Base-by-base conservation (phyloP, 2,888 invertebrate species). In the Cyclophora punctaria region DNA sequence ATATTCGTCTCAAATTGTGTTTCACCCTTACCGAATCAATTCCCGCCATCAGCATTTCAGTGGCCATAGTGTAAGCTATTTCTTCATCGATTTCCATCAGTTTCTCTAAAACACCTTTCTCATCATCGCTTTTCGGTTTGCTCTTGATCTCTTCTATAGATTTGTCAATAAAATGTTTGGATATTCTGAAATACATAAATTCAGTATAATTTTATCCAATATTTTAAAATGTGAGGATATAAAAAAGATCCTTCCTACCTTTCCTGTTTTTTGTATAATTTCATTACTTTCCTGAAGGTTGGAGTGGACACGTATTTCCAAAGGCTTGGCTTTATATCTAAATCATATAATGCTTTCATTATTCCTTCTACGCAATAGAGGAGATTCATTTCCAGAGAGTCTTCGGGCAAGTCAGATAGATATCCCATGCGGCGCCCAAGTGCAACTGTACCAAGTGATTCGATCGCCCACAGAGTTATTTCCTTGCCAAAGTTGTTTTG, bases 11-110 rank as follows among this genome's bases (percentile, higher is more conserved):
- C 4, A 37, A 37, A 37, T 37, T 37, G 1, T 37, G 5, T 37
- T 37, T 37, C 1, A 5, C 5, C 4, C 59, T 80, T 75, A 94
- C 93, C 54, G 93, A 93, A 73, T 93, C 93, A 6, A 92, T 86
- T 46, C 93, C 93, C 34, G 92, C 93, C 45, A 90, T 83, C 42
- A 93, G 64, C 90, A 93, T 90, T 60, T 94, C 93, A 56, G 90
- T 76, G 1, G 92, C 91, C 90, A 93, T 92, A 34, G 91, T 86
- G 33, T 89, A 67, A 0, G 93, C 93, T 2, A 90, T 74, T 50
- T 89, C 76, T 60, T 89, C 86, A 64, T 92, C 89, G 5, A 90
- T 84, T 48, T 84, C 84, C 0, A 91, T 67, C 35, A 94, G 69
- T 62, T 91, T 91, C 64, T 92, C 91, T 51, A 93, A 71, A 46